phyloP scores from a whole-genome alignment of 2,888 invertebrate genomes.

The Caenorhabditis sp. region DNA sequence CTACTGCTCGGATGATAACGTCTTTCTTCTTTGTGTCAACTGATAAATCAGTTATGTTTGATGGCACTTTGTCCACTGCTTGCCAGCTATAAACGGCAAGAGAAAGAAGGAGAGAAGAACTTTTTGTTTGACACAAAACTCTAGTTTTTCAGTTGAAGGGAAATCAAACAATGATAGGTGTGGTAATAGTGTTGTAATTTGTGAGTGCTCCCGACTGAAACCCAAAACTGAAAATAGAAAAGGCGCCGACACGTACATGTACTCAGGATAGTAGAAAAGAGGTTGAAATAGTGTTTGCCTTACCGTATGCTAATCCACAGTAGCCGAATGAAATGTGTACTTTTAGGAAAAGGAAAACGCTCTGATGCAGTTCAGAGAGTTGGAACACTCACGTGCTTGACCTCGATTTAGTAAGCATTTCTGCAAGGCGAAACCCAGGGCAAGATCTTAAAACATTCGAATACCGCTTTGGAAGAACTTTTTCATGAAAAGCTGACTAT shows the following conservation, averaged over 20 bases:
- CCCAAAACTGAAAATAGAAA: conserved; percentile 23
- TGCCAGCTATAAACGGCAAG: background rate
- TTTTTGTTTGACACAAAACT: conserved; percentile 42
- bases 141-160: conserved; percentile 22
- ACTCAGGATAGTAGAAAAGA: conserved; percentile 11
- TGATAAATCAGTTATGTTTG: conserved; percentile 47
- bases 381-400: too few species aligned
- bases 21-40: conserved; percentile 24
- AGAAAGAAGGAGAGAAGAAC: conserved; percentile 1
- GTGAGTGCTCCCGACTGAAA: conserved; percentile 27
- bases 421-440: too few species aligned
- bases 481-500: too few species aligned
- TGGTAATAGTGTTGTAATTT: conserved; percentile 27
- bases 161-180: conserved; percentile 30
- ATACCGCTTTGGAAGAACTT: too few species aligned
- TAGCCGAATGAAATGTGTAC: background rate
- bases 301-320: background rate
- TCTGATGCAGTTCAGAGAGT: background rate
- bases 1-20: conserved; percentile 53
- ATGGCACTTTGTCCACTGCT: conserved; percentile 39
- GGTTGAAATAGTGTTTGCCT: background rate
- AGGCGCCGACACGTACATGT: conserved; percentile 14
- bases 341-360: background rate
- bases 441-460: too few species aligned
- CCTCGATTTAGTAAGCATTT: too few species aligned